Base-by-base conservation (phyloP, 2,888 invertebrate genomes). In the Tenthredo distinguenda region DNA sequence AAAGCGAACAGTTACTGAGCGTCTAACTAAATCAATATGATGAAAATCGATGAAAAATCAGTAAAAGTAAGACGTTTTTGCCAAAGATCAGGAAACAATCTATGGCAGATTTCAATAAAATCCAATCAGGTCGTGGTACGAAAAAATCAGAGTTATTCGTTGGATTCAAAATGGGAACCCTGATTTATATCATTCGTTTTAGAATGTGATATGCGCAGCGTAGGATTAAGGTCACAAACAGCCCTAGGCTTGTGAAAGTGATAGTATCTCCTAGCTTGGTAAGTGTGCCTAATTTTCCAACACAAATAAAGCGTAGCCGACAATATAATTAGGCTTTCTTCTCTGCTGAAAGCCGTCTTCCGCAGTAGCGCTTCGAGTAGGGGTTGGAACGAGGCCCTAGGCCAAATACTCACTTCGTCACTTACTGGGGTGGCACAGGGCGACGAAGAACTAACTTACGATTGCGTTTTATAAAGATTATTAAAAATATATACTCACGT, bases 261-360 rank as follows among this genome's bases (percentile, higher is more conserved):
- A 34, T 62, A 34, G 7, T 68, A 18, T 18, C 68, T 18, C 34
- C 7, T 1, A 34, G 6, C 34, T 18, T 18, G 18, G 15, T 31
- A 34, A 68, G 34, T 68, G 15, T 34, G 7, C 68, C 15, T 15
- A 68, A 68, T 68, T 68, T 34, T 18, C 34, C 68, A 26, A 68
- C 34, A 18, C 34, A 34, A 68, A 68, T 68, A 68, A 68, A 68
- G 68, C 68, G 18, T 68, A 68, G 34, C 34, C 18, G 68, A 68
- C 34, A 68, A 34, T 68, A 34, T 34, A 34, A 34, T 68, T 68
- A 15, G 31, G 18, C 68, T 68, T 68, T 34, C 68, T 68, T 34
- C 34, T 34, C 68, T 34, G 31, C 18, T 68, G 68, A 12, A 68
- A 68, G 34, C 34, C 68, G 18, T 68, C 26, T 18, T 68, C 68